Base-by-base conservation (phyloP, 2,797 vertebrate species). In the Acanthurus tractus region DNA sequence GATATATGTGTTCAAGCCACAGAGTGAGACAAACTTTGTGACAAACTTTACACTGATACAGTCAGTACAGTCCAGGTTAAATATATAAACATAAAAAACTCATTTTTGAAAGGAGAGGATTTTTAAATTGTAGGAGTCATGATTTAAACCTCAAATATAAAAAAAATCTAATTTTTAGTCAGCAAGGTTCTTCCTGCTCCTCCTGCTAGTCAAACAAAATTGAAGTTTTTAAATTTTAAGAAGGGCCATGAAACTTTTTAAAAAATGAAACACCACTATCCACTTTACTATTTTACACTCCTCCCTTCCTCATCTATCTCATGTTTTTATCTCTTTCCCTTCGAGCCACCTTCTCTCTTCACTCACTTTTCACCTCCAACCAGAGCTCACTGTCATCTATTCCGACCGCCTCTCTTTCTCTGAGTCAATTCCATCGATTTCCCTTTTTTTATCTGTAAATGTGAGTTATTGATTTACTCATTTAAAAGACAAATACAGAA, bases 401-500 rank as follows among this genome's bases (percentile, higher is more conserved):
- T 23, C 48, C 45, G 29, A 48, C 13, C 3, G 6, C 17, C 44
- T 6, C 23, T 63, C 44, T 74, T 52, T 62, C 17, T 52, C 42
- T 40, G 23, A 22, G 14, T 67, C 17, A 55, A 6, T 58, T 63
- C 20, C 25, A 36, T 63, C 36, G 44, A 66, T 68, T 68, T 49
- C 6, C 4, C 11, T 66, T 79, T 55, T 55, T 53, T 23, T 58
- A 6, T 29, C 12, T 74, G 54, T 74, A 10, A 58, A 72, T 49
- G 50, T 48, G 18, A 45, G 42, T 8, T 22, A 65, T 40, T 17
- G 49, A 71, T 52, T 48, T 29, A 42, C 11, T 56, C 9, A 55
- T 63, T 69, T 48, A 46, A 71, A 13, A 77, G 69, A 58, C 18
- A 57, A 76, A 63, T 52, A 61, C 54, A 52, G 25, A 29, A 63